phyloP scores from a whole-genome alignment of 2,797 vertebrate species.

The Oreonectes daqikongensis region DNA sequence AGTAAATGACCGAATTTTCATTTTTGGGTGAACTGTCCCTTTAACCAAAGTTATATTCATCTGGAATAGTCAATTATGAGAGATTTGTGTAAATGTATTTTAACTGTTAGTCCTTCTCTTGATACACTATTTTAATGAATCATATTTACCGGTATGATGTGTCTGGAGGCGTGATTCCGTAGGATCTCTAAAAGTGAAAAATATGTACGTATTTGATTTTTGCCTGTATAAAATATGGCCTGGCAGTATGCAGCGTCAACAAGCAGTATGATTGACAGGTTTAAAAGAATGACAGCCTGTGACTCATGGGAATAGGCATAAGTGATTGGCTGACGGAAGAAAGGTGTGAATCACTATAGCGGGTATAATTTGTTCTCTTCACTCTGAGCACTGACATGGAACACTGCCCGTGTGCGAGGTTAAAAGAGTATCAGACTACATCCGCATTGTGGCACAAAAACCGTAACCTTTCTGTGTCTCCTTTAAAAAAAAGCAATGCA shows the following conservation, averaged over 20 bases:
- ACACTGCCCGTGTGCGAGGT: conserved; percentile 25
- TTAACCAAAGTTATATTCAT: no score
- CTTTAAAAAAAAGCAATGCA: neutral
- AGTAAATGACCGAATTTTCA: no score
- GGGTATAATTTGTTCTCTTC: conserved; percentile 29
- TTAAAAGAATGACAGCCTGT: conserved; percentile 9
- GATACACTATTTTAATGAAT: neutral
- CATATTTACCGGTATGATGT: neutral
- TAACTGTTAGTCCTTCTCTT: neutral
- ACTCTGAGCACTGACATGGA: conserved; percentile 21
- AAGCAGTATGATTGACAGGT: conserved; percentile 28
- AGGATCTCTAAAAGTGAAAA: neutral
- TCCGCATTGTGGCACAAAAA: conserved; percentile 11
- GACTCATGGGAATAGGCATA: conserved; percentile 20
- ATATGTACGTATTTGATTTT: neutral
- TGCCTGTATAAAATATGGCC: conserved; percentile 9
- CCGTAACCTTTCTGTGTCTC: conserved; percentile 28
- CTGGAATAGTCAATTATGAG: no score
- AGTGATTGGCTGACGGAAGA: conserved; percentile 39
- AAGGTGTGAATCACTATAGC: conserved; percentile 30
- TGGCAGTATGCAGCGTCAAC: neutral
- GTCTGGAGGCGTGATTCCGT: neutral
- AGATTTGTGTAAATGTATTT: no score
- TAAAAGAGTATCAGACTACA: conserved; percentile 34
- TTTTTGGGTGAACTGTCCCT: no score